These are phyloP conservation scores for Drosophila virilis DNA, from an alignment of 1,140 invertebrate genomes.

Conservation along the genomic window DNA sequence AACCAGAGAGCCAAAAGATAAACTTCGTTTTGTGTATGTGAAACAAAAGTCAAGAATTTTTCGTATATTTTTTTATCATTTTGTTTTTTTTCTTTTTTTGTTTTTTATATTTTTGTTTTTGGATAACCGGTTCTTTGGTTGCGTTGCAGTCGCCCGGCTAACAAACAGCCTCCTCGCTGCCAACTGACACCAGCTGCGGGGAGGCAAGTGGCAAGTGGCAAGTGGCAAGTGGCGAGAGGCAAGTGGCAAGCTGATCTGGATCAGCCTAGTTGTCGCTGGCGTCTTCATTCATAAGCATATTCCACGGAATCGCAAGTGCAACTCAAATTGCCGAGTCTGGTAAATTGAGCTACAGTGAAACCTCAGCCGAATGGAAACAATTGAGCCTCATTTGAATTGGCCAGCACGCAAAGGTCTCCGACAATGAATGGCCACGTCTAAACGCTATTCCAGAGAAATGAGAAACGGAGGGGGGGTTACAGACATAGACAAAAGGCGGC, in stretches of 20 bases:
- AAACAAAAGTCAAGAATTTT: constrained; percentile 80
- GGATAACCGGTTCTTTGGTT: constrained; percentile 68
- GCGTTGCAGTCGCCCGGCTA: constrained; percentile 40
- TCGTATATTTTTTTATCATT: constrained; percentile 24
- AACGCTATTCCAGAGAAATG: constrained; percentile 42
- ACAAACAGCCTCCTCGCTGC: constrained; percentile 18
- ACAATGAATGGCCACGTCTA: constrained; percentile 10
- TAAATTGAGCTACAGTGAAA: constrained; percentile 1
- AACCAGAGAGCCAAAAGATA: constrained; percentile 61
- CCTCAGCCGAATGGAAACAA: constrained; percentile 18
- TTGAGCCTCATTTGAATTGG: constrained; percentile 63
- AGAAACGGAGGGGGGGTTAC: too few species aligned
- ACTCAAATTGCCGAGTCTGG: not conserved
- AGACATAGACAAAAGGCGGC: constrained; percentile 48
- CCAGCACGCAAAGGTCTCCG: constrained; percentile 68
- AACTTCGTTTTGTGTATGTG: constrained; percentile 71
- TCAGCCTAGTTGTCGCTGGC: constrained; percentile 61
- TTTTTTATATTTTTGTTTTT: constrained; percentile 31
- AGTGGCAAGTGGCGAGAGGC: constrained; percentile 24
- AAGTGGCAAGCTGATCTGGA: constrained; percentile 45
- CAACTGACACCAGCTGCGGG: constrained; percentile 40
- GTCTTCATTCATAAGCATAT: constrained; percentile 64
- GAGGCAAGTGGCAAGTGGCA: not conserved
- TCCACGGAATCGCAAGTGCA: constrained; percentile 21
- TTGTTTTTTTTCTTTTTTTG: constrained; percentile 20